Conservation (phyloP, 1,140 invertebrate species). For the Coelopa frigida region DNA sequence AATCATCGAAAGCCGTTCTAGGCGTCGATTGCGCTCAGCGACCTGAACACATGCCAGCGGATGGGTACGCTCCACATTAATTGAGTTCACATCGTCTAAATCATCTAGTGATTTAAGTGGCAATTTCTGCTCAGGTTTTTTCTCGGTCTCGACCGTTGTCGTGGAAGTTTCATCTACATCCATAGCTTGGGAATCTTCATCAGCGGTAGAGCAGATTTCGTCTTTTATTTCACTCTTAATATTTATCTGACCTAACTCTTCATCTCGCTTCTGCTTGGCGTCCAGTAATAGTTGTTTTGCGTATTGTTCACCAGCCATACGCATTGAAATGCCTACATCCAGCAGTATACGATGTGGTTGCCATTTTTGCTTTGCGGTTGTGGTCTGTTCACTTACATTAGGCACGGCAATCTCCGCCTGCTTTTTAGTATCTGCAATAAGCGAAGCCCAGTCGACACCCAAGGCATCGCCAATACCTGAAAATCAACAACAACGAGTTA, state of each 20-base stretch:
- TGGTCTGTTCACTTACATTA: slow-evolving; percentile 42
- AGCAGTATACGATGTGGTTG: slow-evolving; percentile 62
- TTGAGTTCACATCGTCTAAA: background rate
- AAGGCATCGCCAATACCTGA: slow-evolving; percentile 73
- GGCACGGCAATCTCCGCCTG: slow-evolving; percentile 45
- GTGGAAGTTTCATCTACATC: slow-evolving; percentile 6
- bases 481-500: background rate
- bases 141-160: background rate
- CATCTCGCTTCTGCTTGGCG: slow-evolving; percentile 26
- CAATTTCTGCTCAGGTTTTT: background rate
- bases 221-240: slow-evolving; percentile 13
- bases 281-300: slow-evolving; percentile 51
- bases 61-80: slow-evolving; percentile 39
- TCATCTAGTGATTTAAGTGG: background rate
- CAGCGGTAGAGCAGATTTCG: slow-evolving; percentile 8
- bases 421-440: slow-evolving; percentile 67
- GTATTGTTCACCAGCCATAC: slow-evolving; percentile 59
- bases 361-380: slow-evolving; percentile 65
- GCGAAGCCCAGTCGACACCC: slow-evolving; percentile 86
- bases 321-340: slow-evolving; percentile 63
- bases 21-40: slow-evolving; percentile 39
- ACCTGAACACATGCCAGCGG: slow-evolving; percentile 58
- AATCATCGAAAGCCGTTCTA: slow-evolving; percentile 45
- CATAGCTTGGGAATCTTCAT: slow-evolving; percentile 5
- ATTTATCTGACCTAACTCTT: slow-evolving; percentile 21